Base-by-base conservation (phyloP, 2,888 invertebrate species). In the Parascotia fuliginaria region DNA sequence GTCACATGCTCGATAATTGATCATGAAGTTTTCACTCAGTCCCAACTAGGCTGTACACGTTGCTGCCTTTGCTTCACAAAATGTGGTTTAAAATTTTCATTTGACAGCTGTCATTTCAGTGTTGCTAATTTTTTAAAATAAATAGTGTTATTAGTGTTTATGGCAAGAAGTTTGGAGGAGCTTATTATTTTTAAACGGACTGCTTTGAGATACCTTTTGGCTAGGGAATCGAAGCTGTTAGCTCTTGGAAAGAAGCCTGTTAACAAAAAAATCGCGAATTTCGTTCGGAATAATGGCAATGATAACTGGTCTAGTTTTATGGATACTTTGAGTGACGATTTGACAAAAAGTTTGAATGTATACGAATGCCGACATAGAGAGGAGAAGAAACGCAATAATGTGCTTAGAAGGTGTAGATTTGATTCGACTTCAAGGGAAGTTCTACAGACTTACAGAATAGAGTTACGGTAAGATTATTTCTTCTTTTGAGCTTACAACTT, bases 101-200 rank as follows among this genome's bases (percentile, higher is more conserved):
- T 27, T 42, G 27, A 48, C 12, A 42, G 22, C 29, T 36, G 22
- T 32, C 9, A 22, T 12, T 24, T 32, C 11, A 31, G 31, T 44
- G 36, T 31, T 39, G 12, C 33, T 13, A 38, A 6, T 28, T 40
- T 32, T 44, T 47, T 15, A 3, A 32, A 1, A 40, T 42, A 15
- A 0, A 13, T 16, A 27, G 11, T 37, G 32, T 32, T 27, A 38
- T 16, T 28, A 3, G 27, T 42, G 14, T 82, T 59, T 82, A 89
- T 90, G 89, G 89, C 89, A 59, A 85, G 57, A 59, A 85, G 62
- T 51, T 58, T 89, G 34, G 87, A 90, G 66, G 89, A 89, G 32
- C 55, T 89, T 16, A 79, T 88, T 27, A 64, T 87, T 33, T 55
- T 88, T 0, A 84, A 89, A 62, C 75, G 81, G 48, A 80, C 79